A percentile compares a stretch with the other conserved stretches of the same genome.
These are phyloP conservation scores for Holothuria leucospilota DNA, from an alignment of 53 echinoderm and acorn worm species.

Conservation along the genomic window DNA sequence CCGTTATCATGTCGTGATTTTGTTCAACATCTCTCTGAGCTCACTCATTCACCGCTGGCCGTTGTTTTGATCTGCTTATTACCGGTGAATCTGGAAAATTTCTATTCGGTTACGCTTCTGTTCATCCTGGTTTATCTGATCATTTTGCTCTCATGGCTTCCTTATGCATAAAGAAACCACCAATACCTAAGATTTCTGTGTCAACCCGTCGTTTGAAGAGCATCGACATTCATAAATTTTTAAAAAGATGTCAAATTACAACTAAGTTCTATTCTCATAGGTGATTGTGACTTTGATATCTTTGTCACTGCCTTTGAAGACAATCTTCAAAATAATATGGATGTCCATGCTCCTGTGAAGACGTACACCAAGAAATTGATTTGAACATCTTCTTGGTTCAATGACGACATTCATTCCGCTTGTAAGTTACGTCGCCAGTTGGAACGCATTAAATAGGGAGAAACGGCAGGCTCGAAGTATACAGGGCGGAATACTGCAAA, in stretches of 20 bases:
- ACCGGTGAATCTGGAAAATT: too few species aligned
- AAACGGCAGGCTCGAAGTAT: not conserved
- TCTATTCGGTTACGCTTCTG: not conserved
- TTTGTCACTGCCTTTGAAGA: conserved; percentile 7
- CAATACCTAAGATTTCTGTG: not conserved
- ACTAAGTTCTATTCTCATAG: not conserved
- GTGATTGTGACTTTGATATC: not conserved
- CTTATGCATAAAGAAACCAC: conserved; percentile 29
- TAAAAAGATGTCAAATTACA: not conserved
- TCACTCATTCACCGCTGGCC: conserved; percentile 3
- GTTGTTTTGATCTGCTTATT: conserved; percentile 30
- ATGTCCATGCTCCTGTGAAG: conserved; percentile 20
- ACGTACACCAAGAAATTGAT: not conserved
- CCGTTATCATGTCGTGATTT: not conserved
- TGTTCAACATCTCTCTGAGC: conserved; percentile 10
- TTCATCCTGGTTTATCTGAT: conserved; percentile 19
- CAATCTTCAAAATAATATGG: not conserved
- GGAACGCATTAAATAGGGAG: conserved; percentile 17
- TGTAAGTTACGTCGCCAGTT: conserved; percentile 4
- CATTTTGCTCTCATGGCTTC: conserved; percentile 6
- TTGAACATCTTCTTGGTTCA: conserved; percentile 24
- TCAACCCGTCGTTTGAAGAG: conserved; percentile 11
- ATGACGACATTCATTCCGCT: conserved; percentile 33
- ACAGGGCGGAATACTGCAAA: not conserved
- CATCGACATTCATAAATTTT: conserved; percentile 22